Evolutionary conservation across 2,113 vertebrate genomes (phyloP).

Genomic region (Corynorhinus townsendii): DNA sequence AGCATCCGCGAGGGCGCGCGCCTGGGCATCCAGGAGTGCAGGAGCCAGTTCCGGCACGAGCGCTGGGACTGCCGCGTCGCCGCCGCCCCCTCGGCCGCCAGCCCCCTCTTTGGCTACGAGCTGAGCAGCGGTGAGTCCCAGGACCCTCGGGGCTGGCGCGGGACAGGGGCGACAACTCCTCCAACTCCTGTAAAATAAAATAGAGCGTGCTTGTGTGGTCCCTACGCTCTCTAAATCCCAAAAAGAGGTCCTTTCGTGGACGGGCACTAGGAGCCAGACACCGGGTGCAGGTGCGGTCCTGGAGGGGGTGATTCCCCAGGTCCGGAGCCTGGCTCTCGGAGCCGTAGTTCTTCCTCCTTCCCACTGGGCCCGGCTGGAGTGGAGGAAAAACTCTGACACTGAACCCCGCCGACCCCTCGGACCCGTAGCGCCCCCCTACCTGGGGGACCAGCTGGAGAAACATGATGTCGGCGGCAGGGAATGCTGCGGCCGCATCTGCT

Average conservation of each 20-base stretch:
- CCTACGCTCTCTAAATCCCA: too few relatives aligned
- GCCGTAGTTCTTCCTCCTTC: background rate
- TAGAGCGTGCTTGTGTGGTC: too few relatives aligned
- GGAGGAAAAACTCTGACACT: background rate
- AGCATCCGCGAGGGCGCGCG: slow-evolving; percentile 90
- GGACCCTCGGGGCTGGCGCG: background rate
- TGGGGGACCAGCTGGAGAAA: slow-evolving; percentile 70
- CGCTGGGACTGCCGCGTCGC: slow-evolving; percentile 91
- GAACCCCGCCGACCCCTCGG: background rate
- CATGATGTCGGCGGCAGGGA: slow-evolving; percentile 47
- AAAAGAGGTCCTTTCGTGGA: background rate
- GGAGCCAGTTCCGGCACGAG: slow-evolving; percentile 92
- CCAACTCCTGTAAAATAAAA: background rate
- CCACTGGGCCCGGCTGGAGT: background rate
- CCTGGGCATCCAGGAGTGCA: slow-evolving; percentile 90
- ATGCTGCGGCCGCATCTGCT: slow-evolving; percentile 72
- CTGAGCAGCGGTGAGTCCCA: slow-evolving; percentile 88
- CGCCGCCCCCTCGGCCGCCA: slow-evolving; percentile 30
- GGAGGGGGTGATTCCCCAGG: background rate
- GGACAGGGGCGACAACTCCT: background rate
- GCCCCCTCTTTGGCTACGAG: slow-evolving; percentile 85
- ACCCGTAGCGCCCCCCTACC: slow-evolving; percentile 39
- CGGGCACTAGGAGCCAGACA: background rate
- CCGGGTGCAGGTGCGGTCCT: background rate
- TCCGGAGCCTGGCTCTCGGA: background rate